phyloP scores from a whole-genome alignment of 2,113 vertebrate species.

The Solenodon paradoxus region DNA sequence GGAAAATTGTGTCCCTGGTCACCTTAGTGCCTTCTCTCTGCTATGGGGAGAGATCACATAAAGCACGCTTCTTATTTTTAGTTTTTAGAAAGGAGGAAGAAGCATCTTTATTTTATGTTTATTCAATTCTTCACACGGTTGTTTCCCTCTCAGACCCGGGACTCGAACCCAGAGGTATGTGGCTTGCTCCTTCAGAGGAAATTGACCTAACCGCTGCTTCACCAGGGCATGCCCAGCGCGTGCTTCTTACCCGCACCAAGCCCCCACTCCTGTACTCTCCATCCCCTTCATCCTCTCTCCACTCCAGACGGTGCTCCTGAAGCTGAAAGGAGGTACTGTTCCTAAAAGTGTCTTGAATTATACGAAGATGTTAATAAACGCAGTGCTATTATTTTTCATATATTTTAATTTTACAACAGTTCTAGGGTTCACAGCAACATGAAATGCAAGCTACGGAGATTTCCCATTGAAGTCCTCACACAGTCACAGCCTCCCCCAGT shows the following conservation, averaged over 20 bases:
- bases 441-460: background rate
- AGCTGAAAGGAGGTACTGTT: background rate
- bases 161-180: no score
- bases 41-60: no score
- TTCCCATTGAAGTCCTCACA: no score
- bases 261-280: background rate
- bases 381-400: background rate
- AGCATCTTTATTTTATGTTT: no score
- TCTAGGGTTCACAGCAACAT: background rate
- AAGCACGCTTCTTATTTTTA: no score
- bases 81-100: no score
- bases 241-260: background rate
- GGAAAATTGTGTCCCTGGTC: background rate
- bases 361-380: background rate
- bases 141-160: no score
- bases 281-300: no score
- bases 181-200: no score
- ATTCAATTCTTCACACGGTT: no score
- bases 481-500: background rate
- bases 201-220: no score
- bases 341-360: background rate
- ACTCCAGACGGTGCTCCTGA: background rate
- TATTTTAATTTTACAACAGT: background rate
- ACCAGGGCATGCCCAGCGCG: no score
- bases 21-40: rapidly evolving